Evolutionary conservation across 2,888 invertebrate species (phyloP), one percentile per base, ranked within the genome.

Genomic region (Rhagium mordax): DNA sequence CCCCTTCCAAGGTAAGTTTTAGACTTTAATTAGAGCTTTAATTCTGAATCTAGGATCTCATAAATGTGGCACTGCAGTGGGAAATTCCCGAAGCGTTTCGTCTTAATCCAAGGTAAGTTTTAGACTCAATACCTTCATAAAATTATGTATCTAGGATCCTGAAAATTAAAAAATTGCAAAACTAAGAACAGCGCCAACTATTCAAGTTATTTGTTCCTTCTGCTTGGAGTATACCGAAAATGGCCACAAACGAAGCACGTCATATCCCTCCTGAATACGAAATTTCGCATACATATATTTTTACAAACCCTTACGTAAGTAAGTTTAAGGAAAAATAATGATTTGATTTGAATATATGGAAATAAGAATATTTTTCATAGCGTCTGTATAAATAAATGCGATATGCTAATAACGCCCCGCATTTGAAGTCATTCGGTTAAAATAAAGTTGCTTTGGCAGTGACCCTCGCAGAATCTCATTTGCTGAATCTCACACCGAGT

Each of bases 351-450:
- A 76, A 82, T 78, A 77, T 82, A 80, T 82, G 82, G 74, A 80
- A 81, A 82, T 82, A 72, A 65, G 68, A 74, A 77, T 78, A 81
- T 82, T 82, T 81, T 82, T 81, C 80, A 74, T 48, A 60, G 74
- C 77, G 81, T 75, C 74, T 74, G 78, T 75, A 78, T 80, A 75
- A 77, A 77, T 78, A 76, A 72, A 77, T 72, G 71, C 67, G 71
- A 74, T 76, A 74, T 73, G 73, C 76, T 76, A 71, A 76, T 29
- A 59, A 27, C 53, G n/a, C 48, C 16, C 70, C 18, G 27, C 61
- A 70, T 61, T 33, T 70, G 51, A 70, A 70, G 61, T 60, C 61
- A 61, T 61, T 48, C 60, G 53, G 60, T 61, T 49, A 59, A 70
- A 61, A 60, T 70, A 49, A 68, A 68, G 27, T 51, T 51, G 49